Percentiles rank a stretch among this genome's conserved stretches.
These are phyloP conservation scores for Antennarius maculatus DNA, from an alignment of 2,797 vertebrate species.

Conservation along the genomic window DNA sequence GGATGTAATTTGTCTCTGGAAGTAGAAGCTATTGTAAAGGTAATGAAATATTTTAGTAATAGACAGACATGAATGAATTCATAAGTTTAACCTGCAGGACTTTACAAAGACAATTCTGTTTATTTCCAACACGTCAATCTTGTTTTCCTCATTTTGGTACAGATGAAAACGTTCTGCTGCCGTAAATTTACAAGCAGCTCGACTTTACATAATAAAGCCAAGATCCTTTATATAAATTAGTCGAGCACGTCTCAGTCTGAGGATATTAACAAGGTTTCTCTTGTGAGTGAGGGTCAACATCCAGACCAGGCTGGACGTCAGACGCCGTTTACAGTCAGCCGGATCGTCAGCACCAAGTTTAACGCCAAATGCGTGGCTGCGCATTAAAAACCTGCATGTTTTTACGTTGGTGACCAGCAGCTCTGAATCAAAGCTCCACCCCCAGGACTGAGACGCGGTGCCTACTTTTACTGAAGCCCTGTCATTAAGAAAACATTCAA, in stretches of 20 bases:
- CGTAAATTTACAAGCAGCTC: conserved; percentile 35
- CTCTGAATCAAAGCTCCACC: not conserved
- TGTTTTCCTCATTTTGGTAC: conserved; percentile 41
- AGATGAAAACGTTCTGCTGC: conserved; percentile 4
- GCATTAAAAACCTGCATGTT: conserved; percentile 61
- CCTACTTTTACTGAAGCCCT: too few species aligned
- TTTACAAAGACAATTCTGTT: conserved; percentile 14
- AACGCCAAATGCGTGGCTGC: conserved; percentile 46
- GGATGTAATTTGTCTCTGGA: conserved; percentile 67
- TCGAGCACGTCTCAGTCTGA: conserved; percentile 39
- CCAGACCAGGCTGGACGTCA: conserved; percentile 53
- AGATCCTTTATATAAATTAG: conserved; percentile 50
- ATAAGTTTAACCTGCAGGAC: conserved; percentile 46
- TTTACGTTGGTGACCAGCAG: conserved; percentile 6
- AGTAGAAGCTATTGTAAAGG: conserved; percentile 51
- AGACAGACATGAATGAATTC: conserved; percentile 47
- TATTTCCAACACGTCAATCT: conserved; percentile 41
- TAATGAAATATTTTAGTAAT: conserved; percentile 61
- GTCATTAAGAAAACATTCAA: too few species aligned
- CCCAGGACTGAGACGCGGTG: not conserved
- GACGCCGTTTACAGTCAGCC: conserved; percentile 46
- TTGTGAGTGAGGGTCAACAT: conserved; percentile 61
- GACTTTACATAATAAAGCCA: conserved; percentile 58
- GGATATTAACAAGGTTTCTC: conserved; percentile 44
- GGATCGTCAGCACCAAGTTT: conserved; percentile 33